Evolutionary conservation across 2,113 vertebrate genomes (phyloP).

Genomic region (Myotis brandtii): DNA sequence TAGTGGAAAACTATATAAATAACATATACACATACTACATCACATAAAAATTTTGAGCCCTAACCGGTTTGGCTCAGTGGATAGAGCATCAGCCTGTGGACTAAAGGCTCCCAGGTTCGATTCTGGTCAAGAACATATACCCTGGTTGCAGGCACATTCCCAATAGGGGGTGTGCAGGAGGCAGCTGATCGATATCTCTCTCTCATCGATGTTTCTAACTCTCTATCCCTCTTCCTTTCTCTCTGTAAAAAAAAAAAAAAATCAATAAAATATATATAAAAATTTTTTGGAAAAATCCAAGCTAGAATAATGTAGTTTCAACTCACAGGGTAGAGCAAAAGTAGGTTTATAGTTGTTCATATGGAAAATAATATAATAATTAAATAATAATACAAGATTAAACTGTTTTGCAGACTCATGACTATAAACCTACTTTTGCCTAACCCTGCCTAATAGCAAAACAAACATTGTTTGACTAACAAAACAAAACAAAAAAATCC

Average conservation of each 20-base stretch:
- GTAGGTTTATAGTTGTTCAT: background rate
- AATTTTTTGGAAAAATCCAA: background rate
- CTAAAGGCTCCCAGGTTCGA: too few relatives aligned
- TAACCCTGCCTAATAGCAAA: background rate
- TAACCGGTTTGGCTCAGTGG: too few relatives aligned
- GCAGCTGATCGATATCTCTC: too few relatives aligned
- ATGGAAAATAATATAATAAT: background rate
- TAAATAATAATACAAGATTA: background rate
- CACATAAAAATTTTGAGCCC: background rate
- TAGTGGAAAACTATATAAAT: background rate
- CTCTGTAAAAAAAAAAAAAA: too few relatives aligned
- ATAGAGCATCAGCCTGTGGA: too few relatives aligned
- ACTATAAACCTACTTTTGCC: background rate
- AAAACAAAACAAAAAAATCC: background rate
- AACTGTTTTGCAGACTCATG: background rate
- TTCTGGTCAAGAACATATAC: too few relatives aligned
- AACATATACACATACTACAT: background rate
- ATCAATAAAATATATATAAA: too few relatives aligned
- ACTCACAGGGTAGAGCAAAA: background rate
- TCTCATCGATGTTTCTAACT: too few relatives aligned
- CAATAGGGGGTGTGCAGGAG: too few relatives aligned
- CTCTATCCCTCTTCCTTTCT: too few relatives aligned
- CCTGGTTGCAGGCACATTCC: too few relatives aligned
- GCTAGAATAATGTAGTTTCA: background rate
- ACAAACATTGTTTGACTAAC: background rate